Conservation (phyloP, 2,113 vertebrate species). For the Peromyscus maniculatus region DNA sequence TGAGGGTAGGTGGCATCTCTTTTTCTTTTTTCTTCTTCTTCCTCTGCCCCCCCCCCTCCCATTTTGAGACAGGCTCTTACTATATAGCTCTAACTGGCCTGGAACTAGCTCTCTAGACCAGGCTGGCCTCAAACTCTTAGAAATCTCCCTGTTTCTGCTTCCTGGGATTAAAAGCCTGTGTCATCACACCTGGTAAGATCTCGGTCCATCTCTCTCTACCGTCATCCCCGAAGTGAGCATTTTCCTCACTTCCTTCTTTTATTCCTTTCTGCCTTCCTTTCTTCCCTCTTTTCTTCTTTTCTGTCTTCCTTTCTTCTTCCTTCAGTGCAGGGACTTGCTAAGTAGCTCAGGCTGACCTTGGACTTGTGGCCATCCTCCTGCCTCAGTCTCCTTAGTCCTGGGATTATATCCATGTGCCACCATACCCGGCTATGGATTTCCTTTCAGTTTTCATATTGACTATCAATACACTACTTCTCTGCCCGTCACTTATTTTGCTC, state of each 20-base stretch:
- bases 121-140: background rate
- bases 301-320: background rate
- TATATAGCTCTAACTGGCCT: background rate
- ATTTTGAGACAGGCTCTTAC: background rate
- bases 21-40: background rate
- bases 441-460: constrained; percentile 11
- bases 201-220: background rate
- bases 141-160: background rate
- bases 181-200: background rate
- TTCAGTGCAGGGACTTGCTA: background rate
- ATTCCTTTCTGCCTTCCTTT: background rate
- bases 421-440: background rate
- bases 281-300: background rate
- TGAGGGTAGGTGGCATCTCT: background rate
- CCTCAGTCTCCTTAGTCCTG: background rate
- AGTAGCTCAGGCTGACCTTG: background rate
- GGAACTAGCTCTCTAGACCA: background rate
- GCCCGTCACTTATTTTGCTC: background rate
- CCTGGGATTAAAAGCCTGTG: background rate
- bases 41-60: background rate
- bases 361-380: background rate
- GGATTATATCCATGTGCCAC: background rate
- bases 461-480: rapidly evolving
- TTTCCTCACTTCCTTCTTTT: background rate
- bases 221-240: background rate